Evolutionary conservation across 2,797 vertebrate genomes (phyloP).

Genomic region (Lagorchestes hirsutus): DNA sequence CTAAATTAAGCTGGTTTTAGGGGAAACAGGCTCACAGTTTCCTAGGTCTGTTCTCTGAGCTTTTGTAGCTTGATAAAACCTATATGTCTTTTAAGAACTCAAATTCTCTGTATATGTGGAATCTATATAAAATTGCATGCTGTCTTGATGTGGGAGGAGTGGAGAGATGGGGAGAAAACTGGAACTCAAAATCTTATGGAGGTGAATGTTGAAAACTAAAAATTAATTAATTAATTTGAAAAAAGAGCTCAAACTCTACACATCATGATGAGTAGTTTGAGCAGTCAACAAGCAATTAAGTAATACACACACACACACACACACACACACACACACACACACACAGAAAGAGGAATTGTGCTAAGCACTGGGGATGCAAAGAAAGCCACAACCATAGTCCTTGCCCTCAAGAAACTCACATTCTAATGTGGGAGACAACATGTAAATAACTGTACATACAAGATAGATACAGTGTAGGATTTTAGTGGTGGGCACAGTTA

Average conservation of each 20-base stretch:
- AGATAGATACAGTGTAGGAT: neutral
- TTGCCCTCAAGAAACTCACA: neutral
- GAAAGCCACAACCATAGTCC: neutral
- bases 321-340: neutral
- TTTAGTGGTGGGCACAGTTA: neutral
- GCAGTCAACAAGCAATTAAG: neutral
- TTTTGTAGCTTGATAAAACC: neutral
- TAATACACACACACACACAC: neutral
- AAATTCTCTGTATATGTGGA: neutral
- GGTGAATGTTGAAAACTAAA: too few relatives aligned
- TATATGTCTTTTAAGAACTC: neutral
- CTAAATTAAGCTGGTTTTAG: neutral
- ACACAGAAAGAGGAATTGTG: neutral
- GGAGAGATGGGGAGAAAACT: too few relatives aligned
- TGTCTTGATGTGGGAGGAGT: too few relatives aligned
- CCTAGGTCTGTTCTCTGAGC: neutral
- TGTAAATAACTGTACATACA: neutral
- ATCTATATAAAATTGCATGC: too few relatives aligned
- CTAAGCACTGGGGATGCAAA: neutral
- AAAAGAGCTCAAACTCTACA: neutral
- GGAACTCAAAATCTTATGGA: too few relatives aligned
- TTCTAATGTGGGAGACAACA: neutral
- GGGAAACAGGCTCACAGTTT: neutral
- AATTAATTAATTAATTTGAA: too few relatives aligned
- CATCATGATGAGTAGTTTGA: neutral